Base-by-base conservation (phyloP, 2,797 vertebrate species). In the Morus bassanus region DNA sequence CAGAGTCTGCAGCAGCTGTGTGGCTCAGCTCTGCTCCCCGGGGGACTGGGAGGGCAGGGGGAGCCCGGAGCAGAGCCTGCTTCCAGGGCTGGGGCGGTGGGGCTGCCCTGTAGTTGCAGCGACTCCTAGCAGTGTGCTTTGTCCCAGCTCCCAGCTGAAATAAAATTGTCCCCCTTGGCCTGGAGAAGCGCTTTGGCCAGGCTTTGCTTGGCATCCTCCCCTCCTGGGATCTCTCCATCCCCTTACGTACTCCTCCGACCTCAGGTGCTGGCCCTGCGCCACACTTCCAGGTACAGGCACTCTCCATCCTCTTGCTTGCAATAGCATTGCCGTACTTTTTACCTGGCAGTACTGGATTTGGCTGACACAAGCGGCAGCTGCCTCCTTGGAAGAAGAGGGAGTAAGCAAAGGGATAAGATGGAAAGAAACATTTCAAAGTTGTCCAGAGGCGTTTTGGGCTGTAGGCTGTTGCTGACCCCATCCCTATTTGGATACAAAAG, bases 161-260 rank as follows among this genome's bases (percentile, higher is more conserved):
- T 30, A 30, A 13, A 45, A 12, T n/a, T 3, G 0, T 33, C 23
- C 13, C 5, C 22, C 37, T 50, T 11, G 25, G 21, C 57, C 28
- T n/a, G 45, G 22, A 31, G 46, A 45, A 60, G 53, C 4, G 0
- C 45, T 64, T 73, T 22, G 70, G 54, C 37, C 12, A 23, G 54
- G 27, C 56, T 45, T 39, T 9, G 2, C 21, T 31, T 23, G 21
- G 13, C 27, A 7, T 53, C n/a, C 24, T 57, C 25, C 31, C 28
- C 23, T 50, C 0, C 3, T 25, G 31, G 48, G 51, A 7, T 54
- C 37, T 68, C 7, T 1, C 16, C 23, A 3, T 10, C 18, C 30
- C 4, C 28, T 39, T 11, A 3, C 3, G 8, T 4, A 2, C 7
- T 37, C 9, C 53, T 39, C 21, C 1, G 1, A 10, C 30, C 61